Conservation (phyloP, 2,113 vertebrate species). For the Chascanopsetta lugubris region DNA sequence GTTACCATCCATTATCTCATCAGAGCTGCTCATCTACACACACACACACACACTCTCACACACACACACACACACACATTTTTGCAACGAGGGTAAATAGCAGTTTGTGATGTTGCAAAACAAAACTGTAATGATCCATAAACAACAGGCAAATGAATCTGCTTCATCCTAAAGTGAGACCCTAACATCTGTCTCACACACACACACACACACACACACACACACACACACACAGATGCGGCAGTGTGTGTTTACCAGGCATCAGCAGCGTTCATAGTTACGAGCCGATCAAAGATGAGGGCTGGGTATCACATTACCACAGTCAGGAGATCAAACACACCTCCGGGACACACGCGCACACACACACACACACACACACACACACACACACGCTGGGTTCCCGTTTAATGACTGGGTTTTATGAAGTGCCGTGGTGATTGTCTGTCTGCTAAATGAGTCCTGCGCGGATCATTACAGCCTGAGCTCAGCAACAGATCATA, state of each 20-base stretch:
- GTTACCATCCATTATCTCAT: background rate
- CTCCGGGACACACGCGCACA: constrained; percentile 42
- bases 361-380: constrained; percentile 18
- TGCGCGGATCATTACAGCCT: constrained; percentile 29
- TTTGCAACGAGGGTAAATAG: too few relatives aligned
- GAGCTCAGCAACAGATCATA: background rate
- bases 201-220: too few relatives aligned
- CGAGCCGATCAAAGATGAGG: constrained; percentile 67
- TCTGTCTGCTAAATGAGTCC: constrained; percentile 46
- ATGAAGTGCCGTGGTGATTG: constrained; percentile 33
- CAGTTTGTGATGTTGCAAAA: too few relatives aligned
- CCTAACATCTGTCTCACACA: too few relatives aligned
- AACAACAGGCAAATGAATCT: too few relatives aligned
- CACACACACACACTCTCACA: too few relatives aligned
- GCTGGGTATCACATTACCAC: constrained; percentile 67
- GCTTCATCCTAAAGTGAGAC: too few relatives aligned
- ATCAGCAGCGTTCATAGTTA: constrained; percentile 60
- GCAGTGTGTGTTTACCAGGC: constrained; percentile 37
- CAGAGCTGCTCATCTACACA: background rate
- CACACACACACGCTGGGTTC: too few relatives aligned
- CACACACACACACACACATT: too few relatives aligned
- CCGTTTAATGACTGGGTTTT: constrained; percentile 49
- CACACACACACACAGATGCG: too few relatives aligned
- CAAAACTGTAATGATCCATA: too few relatives aligned
- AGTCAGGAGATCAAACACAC: constrained; percentile 70